Evolutionary conservation across 2,113 vertebrate species (phyloP).

Genomic region (Galeopterus variegatus): DNA sequence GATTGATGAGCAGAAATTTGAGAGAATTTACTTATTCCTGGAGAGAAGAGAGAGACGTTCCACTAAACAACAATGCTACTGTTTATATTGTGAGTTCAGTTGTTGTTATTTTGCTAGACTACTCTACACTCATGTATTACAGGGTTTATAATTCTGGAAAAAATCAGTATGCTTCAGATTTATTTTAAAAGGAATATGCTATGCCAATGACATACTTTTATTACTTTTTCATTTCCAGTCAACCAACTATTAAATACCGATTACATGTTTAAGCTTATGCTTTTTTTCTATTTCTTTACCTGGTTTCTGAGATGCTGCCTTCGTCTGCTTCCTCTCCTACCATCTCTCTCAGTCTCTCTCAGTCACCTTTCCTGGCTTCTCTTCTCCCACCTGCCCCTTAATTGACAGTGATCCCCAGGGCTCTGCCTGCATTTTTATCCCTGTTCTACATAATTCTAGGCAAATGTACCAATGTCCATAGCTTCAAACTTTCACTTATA

Average conservation of each 20-base stretch:
- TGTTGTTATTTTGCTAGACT: slow-evolving; percentile 27
- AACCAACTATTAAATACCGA: slow-evolving; percentile 58
- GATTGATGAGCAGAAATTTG: slow-evolving; percentile 58
- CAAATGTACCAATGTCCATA: neutral
- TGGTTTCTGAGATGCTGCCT: slow-evolving; percentile 25
- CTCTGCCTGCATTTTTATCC: slow-evolving; percentile 43
- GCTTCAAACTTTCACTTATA: neutral
- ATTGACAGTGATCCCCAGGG: neutral
- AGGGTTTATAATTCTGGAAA: slow-evolving; percentile 31
- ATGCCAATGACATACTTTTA: slow-evolving; percentile 51
- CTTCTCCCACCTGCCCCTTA: neutral
- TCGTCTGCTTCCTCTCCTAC: neutral
- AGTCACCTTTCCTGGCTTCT: neutral
- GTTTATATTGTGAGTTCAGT: neutral
- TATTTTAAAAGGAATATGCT: slow-evolving; percentile 63
- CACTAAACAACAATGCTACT: neutral
- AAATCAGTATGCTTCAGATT: slow-evolving; percentile 61
- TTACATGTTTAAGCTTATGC: slow-evolving; percentile 37
- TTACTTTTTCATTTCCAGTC: slow-evolving; percentile 59
- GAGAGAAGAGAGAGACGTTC: slow-evolving; percentile 41
- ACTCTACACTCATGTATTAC: slow-evolving; percentile 46
- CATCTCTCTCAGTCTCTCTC: neutral
- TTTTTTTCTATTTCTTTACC: slow-evolving; percentile 58
- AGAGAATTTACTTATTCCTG: slow-evolving; percentile 52
- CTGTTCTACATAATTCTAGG: neutral